Base-by-base conservation (phyloP, 1,140 invertebrate species). In the Bombus difficillimus region DNA sequence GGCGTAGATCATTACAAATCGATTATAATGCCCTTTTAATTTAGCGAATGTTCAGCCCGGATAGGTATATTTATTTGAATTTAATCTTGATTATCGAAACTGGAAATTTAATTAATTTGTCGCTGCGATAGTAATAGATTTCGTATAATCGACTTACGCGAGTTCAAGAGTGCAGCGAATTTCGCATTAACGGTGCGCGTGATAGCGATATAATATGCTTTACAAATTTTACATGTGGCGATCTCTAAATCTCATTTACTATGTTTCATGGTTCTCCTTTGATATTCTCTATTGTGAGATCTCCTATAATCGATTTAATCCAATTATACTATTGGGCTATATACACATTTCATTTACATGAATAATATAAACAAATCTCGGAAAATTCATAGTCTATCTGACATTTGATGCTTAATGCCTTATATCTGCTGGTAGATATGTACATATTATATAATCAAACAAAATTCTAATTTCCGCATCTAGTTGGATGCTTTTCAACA, bases 161-260 rank as follows among this genome's bases (percentile, higher is more conserved):
- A 59, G 15, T 81, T 57, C 34, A 81, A 34, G 64, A 53, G 43
- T 28, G 39, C 10, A 53, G 25, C 41, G 64, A 64, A 64, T 64
- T 78, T 32, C 15, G 8, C 34, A 41, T n/a, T 88, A 68, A 68
- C 85, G 88, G 66, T 88, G 28, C 66, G 69, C 78, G 66, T 47
- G 41, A 82, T 59, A 66, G 39, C 47, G 37, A 57, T 68, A 59
- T 73, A 68, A 72, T 73, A 73, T 12, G 59, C 59, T 62, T 62
- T 62, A 13, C 59, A n/a, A 62, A 62, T 62, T 62, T 62, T 62
- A 62, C 57, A 59, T 59, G 10, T 18, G 57, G 25, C 57, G 57
- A 59, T 12, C 25, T 28, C 57, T 28, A 28, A 28, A 12, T 59
- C 47, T 22, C 47, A 59, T 59, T 59, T 59, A 59, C 57, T 3